Conservation (phyloP, 2,113 vertebrate species). For the Oryctolagus cuniculus region DNA sequence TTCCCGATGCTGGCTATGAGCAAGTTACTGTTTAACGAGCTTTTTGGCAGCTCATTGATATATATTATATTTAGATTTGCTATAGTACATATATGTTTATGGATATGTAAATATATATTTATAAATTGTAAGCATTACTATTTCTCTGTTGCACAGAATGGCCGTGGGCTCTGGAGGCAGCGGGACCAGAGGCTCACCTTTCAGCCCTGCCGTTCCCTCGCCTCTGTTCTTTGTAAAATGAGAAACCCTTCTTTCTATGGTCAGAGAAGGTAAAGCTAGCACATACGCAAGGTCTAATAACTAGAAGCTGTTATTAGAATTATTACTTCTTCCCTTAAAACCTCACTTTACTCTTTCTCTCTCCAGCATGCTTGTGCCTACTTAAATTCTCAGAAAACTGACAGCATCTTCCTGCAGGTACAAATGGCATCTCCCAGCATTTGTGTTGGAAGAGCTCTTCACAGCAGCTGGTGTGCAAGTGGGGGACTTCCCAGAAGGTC, state of each 20-base stretch:
- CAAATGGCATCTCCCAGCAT: not conserved
- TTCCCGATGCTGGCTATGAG: not conserved
- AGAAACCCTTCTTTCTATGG: not conserved
- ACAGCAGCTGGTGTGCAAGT: not conserved
- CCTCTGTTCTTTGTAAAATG: not conserved
- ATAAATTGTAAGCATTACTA: not conserved
- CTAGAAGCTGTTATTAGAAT: not conserved
- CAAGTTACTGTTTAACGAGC: not conserved
- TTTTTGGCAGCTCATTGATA: not conserved
- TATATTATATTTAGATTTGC: not conserved
- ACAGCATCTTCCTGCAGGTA: not conserved
- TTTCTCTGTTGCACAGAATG: not conserved
- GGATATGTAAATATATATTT: not conserved
- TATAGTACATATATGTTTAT: not conserved
- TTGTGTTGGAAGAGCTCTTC: not conserved
- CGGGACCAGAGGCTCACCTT: not conserved
- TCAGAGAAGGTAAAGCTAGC: not conserved
- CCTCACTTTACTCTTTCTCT: not conserved
- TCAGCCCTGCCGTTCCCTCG: not conserved
- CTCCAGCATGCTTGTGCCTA: not conserved
- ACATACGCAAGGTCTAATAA: not conserved
- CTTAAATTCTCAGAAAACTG: not conserved
- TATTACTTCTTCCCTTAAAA: not conserved
- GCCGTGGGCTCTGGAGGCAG: not conserved
- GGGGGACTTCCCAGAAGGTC: not conserved